Evolutionary conservation across 2,113 vertebrate genomes (phyloP), one percentile per base, ranked within the genome.

Genomic region (Tilapia sparmanii): DNA sequence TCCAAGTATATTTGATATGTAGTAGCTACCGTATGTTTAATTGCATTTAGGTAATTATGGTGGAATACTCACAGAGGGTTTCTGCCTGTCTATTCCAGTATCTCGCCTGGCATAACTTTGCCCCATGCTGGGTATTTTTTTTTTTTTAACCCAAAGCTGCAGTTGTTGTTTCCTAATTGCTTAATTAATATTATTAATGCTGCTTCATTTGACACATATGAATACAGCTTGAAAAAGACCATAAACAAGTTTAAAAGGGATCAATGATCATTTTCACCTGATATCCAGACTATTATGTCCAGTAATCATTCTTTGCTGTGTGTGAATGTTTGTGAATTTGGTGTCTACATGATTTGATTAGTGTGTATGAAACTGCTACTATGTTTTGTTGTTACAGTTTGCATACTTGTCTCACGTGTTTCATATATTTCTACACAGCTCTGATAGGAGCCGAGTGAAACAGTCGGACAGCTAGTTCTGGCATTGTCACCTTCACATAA

Each of bases 401-500:
- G 24, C 40, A 50, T 59, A 82, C 16, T 38, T 53, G 15, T 7
- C 22, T 87, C 71, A 87, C 85, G 85, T 4, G n/a, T 91, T 81
- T 55, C 31, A 88, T 91, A 89, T 87, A 81, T 89, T 76, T 87
- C 80, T 63, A 78, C 80, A 15, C 85, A 61, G 42, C 45, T 84
- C 22, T 85, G 87, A 93, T 80, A 86, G 76, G 45, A 89, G 71
- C 83, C 11, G 85, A 91, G 78, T 83, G 87, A 93, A 93, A 92
- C 89, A 89, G 85, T 92, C 35, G 73, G 90, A 86, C 83, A 84
- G 87, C 84, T 80, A 40, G 89, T 83, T 89, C 89, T 90, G 91
- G 26, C 66, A 68, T 81, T 90, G 90, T 95, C 94, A 93, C 94
- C 95, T 94, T 92, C 93, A 91, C 89, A 91, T 91, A 95, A 96